These are phyloP conservation scores for Heliothis peltigera DNA, from an alignment of 2,888 invertebrate species.

Conservation along the genomic window DNA sequence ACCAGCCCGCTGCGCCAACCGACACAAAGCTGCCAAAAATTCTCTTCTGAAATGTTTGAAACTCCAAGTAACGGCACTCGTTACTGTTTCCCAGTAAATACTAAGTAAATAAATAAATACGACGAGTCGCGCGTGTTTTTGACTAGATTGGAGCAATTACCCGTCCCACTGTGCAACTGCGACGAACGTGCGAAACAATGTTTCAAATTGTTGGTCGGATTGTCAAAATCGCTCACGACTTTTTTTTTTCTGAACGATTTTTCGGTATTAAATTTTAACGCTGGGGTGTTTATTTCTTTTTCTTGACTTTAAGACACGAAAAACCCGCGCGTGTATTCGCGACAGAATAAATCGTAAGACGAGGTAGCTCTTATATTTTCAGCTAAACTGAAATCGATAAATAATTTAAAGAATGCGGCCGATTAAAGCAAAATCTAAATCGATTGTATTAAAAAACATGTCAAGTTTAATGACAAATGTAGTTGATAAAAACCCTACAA, in stretches of 20 bases:
- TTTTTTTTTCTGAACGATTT: conserved; percentile 48
- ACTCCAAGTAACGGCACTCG: conserved; percentile 66
- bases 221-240: conserved; percentile 59
- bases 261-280: conserved; percentile 26
- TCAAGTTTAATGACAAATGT: no score
- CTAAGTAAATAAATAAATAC: conserved; percentile 89
- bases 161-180: conserved; percentile 55
- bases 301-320: neutral
- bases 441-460: neutral
- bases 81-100: conserved; percentile 85
- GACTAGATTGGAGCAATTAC: conserved; percentile 86
- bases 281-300: neutral
- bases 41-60: conserved; percentile 53
- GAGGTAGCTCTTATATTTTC: neutral
- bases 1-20: conserved; percentile 46
- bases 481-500: no score
- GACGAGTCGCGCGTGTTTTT: conserved; percentile 80
- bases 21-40: conserved; percentile 57
- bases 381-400: no score
- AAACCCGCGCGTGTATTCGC: neutral
- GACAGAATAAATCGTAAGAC: no score
- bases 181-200: conserved; percentile 63
- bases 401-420: no score
- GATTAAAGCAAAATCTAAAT: neutral
- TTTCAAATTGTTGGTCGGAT: conserved; percentile 70